These are phyloP conservation scores for Merodon equestris DNA, from an alignment of 2,888 invertebrate genomes.

Conservation along the genomic window DNA sequence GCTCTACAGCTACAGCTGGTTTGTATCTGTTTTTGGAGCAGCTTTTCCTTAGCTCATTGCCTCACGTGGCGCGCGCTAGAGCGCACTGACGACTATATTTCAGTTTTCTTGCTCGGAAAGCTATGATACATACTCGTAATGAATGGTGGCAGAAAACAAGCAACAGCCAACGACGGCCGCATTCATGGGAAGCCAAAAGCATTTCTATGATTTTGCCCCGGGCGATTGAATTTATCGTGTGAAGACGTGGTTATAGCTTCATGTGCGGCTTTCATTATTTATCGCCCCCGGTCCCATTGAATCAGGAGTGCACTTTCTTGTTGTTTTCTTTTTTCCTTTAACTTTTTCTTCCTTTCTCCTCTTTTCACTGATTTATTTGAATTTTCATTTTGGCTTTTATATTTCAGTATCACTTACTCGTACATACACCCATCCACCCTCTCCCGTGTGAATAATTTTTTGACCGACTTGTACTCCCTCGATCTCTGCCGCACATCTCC, in stretches of 20 bases:
- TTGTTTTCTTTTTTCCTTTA: conserved; percentile 1
- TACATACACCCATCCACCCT: conserved; percentile 20
- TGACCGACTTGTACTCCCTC: conserved; percentile 43
- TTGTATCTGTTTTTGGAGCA: conserved; percentile 41
- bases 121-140: conserved; percentile 51
- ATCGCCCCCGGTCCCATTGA: conserved; percentile 44
- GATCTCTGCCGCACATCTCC: conserved; percentile 1
- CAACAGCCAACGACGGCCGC: neutral
- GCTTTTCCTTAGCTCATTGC: conserved; percentile 50
- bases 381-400: conserved; percentile 13
- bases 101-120: conserved; percentile 34
- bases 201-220: conserved; percentile 63
- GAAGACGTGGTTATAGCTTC: conserved; percentile 31
- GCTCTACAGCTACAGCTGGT: too few relatives aligned
- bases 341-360: too few relatives aligned
- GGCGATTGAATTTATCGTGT: conserved; percentile 57
- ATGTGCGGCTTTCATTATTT: conserved; percentile 34
- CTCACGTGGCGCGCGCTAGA: conserved; percentile 58
- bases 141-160: conserved; percentile 15
- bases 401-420: conserved; percentile 18
- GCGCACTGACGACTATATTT: conserved; percentile 37
- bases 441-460: conserved; percentile 11
- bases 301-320: conserved; percentile 50
- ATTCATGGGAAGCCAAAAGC: conserved; percentile 10
- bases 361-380: too few relatives aligned